Evolutionary conservation across 2,888 invertebrate genomes (phyloP).

Genomic region (Doris montereyensis): DNA sequence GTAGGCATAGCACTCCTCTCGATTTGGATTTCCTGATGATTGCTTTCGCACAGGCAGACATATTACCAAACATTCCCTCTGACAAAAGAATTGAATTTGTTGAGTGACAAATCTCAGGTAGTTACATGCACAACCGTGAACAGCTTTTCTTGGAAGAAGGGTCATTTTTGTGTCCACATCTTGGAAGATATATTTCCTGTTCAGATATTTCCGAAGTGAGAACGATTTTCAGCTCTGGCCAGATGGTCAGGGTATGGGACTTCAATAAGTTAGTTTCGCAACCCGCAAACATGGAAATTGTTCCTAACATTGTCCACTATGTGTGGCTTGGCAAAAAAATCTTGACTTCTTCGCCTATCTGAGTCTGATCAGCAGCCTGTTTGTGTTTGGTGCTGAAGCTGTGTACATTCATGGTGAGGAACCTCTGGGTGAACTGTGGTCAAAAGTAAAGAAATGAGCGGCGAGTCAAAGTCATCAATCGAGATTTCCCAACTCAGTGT

Average conservation of each 20-base stretch:
- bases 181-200: constrained; percentile 45
- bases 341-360: constrained; percentile 58
- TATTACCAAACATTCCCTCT: background rate
- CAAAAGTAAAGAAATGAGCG: constrained; percentile 38
- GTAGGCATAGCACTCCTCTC: constrained; percentile 32
- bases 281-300: constrained; percentile 46
- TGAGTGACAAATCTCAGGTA: no score
- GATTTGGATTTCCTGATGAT: no score
- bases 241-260: no score
- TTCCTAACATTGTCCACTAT: constrained; percentile 65
- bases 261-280: constrained; percentile 43
- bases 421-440: constrained; percentile 59
- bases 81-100: no score
- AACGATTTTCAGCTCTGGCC: constrained; percentile 51
- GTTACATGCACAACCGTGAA: no score
- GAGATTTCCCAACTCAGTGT: constrained; percentile 50
- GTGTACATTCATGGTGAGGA: constrained; percentile 63
- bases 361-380: constrained; percentile 56
- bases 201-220: no score
- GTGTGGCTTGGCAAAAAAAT: constrained; percentile 58
- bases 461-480: constrained; percentile 45
- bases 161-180: constrained; percentile 40
- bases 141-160: no score
- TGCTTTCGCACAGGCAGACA: constrained; percentile 20
- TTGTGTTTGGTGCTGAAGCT: constrained; percentile 55